Base-by-base conservation (phyloP, 1,140 invertebrate genomes). In the Ips nitidus region DNA sequence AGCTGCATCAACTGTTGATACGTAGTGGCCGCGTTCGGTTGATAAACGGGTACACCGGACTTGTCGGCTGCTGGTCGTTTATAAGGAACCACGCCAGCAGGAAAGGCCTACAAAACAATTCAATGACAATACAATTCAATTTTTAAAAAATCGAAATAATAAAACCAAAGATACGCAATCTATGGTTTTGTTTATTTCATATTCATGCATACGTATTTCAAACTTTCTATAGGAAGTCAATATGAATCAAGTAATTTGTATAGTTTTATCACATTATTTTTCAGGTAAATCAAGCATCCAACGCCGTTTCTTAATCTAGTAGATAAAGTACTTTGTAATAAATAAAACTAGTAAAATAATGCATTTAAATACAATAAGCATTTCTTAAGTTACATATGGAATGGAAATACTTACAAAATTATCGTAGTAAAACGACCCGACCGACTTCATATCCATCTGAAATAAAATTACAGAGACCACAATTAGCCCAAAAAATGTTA, bases 1-100 rank as follows among this genome's bases (percentile, higher is more conserved):
- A 94, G 85, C 86, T 94, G 94, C 93, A 97, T 95, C 82, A 97
- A 87, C 84, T 94, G 94, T 83, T 97, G 94, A 85, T 97, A 97
- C 77, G 93, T 92, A 75, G 91, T 92, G 75, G 91, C 91, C 77
- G 90, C 90, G 80, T 87, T 88, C 76, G 94, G 94, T 83, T 97
- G 94, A 86, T 97, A 98, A 75, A 98, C 92, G 75, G 95, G 94
- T 81, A 97, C 88, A 75, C 94, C 95, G 80, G 93, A 94, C 84
- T 98, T 98, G 83, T 96, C 94, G 60, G 93, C 94, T 76, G 94
- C 92, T 79, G 94, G 90, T 84, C 95, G 91, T 84, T 95, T 95
- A 84, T 95, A 96, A 80, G 94, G 93, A 81, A 94, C 89, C 90
- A 97, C 94, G 78, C 93, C 94, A 79, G 93, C 94, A 79, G 93